phyloP scores from a whole-genome alignment of 1,140 invertebrate genomes.

The Drosophila santomea region DNA sequence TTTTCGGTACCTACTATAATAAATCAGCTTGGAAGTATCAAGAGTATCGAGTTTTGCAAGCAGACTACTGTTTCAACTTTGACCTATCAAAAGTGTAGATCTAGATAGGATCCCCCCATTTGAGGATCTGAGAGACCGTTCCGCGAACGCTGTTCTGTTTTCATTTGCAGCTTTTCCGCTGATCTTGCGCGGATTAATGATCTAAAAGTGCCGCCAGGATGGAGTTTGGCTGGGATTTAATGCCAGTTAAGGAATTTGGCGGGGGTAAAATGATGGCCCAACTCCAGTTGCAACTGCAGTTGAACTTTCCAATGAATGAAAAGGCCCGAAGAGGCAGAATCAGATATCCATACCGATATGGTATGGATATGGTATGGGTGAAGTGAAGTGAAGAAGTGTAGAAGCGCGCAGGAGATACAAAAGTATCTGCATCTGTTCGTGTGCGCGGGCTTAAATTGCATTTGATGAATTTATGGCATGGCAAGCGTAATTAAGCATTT shows the following conservation, averaged over 20 bases:
- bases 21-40: too few relatives aligned
- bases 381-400: neutral
- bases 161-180: neutral
- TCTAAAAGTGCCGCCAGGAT: constrained; percentile 39
- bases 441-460: constrained; percentile 76
- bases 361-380: neutral
- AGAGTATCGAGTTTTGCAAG: neutral
- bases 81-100: constrained; percentile 8
- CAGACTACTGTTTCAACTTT: constrained; percentile 1
- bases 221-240: constrained; percentile 26
- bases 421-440: constrained; percentile 47
- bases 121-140: neutral
- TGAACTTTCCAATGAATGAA: constrained; percentile 61
- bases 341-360: neutral
- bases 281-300: constrained; percentile 61
- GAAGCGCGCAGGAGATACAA: constrained; percentile 7
- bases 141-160: constrained; percentile 3
- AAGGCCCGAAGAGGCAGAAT: constrained; percentile 9
- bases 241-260: constrained; percentile 16
- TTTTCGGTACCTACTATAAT: neutral
- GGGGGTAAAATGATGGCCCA: constrained; percentile 63
- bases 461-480: constrained; percentile 84
- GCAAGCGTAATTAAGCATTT: constrained; percentile 84
- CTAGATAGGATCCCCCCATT: constrained; percentile 6
- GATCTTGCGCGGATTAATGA: constrained; percentile 27